Evolutionary conservation across 2,113 vertebrate genomes (phyloP), one percentile per base, ranked within the genome.

Genomic region (Sylvilagus bachmani): DNA sequence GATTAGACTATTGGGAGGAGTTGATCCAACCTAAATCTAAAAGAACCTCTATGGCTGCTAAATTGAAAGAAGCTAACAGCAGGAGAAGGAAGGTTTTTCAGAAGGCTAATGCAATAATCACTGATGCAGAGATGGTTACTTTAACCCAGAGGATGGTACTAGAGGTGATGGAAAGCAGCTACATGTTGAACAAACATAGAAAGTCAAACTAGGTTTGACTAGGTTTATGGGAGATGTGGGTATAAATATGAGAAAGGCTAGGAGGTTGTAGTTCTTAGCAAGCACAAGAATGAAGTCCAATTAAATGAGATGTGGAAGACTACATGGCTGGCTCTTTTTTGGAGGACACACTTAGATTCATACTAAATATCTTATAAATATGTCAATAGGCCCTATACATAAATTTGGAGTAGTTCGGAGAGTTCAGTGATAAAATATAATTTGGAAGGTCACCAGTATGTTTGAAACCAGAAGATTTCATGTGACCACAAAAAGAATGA

Each of bases 81-180:
- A 78, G 22, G 75, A 82, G 51, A 10, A 38, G 8, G 3, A 71
- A 27, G 25, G 31, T 9, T 0, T 24, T 13, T 49, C 74, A 49
- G 64, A 33, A 75, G 10, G 12, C 19, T 24, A 58, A 16, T n/a
- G 5, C 21, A 77, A 16, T 8, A 24, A 74, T 55, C 29, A 12
- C 4, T 4, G 38, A 10, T 75, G 21, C 22, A 2, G 7, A 38
- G 7, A 77, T 36, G 25, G n/a, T 78, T 53, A 78, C 8, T 8
- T 71, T 17, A 22, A 33, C 64, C 14, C 55, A 36, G 5, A 0
- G 0, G 38, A 6, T 17, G 44, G 2, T 12, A 19, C 6, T 6
- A 0, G 29, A 78, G 36, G 55, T 51, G 24, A 36, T 9, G 4
- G 19, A 73, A 53, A 53, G 8, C 58, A 8, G 11, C 44, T 27